Conservation (phyloP, 2,113 vertebrate species). For the Turdus rufiventris region DNA sequence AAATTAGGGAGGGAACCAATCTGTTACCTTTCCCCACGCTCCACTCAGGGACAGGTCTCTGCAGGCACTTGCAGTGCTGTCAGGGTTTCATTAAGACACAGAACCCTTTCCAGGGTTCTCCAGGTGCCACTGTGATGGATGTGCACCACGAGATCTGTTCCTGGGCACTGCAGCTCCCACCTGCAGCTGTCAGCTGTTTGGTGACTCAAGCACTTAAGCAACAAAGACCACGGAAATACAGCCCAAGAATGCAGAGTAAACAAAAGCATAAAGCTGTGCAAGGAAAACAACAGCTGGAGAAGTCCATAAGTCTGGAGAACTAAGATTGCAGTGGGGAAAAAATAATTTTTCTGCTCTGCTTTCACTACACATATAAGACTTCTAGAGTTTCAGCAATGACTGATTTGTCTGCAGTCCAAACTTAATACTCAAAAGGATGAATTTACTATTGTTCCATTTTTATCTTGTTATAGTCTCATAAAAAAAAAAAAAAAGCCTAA, state of each 20-base stretch:
- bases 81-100: constrained; percentile 36
- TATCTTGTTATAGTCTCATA: not conserved
- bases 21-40: constrained; percentile 7
- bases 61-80: not conserved
- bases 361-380: not conserved
- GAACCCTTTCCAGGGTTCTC: constrained; percentile 6
- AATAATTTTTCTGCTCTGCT: not conserved
- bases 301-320: not conserved
- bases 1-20: constrained; percentile 25
- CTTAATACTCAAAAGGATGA: not conserved
- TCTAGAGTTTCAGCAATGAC: not conserved
- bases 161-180: not conserved
- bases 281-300: not conserved
- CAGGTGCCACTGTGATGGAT: constrained; percentile 54
- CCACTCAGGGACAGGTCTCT: not conserved
- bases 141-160: not conserved
- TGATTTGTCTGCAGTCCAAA: not conserved
- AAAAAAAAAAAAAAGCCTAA: not conserved
- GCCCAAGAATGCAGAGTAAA: not conserved
- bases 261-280: not conserved
- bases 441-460: not conserved
- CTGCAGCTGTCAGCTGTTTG: not conserved
- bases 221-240: not conserved
- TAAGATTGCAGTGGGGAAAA: not conserved
- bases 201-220: not conserved